A percentile compares a stretch with the other conserved stretches of the same genome.
Conservation (phyloP, 2,888 invertebrate genomes). For the Dasysyrphus albostriatus region DNA sequence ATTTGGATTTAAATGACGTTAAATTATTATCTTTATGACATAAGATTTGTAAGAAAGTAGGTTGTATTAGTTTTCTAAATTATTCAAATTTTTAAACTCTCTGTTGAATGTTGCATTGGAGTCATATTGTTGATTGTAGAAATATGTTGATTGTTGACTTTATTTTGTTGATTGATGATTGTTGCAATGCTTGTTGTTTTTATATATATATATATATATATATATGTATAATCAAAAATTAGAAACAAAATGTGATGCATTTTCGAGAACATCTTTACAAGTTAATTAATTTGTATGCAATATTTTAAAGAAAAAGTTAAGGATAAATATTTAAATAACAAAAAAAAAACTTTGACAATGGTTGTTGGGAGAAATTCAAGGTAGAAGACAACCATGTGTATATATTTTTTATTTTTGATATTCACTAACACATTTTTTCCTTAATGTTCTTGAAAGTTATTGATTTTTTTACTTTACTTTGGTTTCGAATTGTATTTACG, state of each 20-base stretch:
- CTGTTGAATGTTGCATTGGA: slow-evolving; percentile 6
- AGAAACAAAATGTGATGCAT: slow-evolving; percentile 23
- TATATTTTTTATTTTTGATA: slow-evolving; percentile 4
- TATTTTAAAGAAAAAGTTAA: background rate
- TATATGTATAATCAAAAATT: background rate
- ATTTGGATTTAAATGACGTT: background rate
- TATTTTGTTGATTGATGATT: slow-evolving; percentile 55
- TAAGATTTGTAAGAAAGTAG: background rate
- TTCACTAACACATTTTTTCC: slow-evolving; percentile 5
- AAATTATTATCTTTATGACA: background rate
- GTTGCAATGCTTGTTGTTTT: slow-evolving; percentile 30
- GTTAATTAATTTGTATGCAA: slow-evolving; percentile 8
- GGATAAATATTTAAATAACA: slow-evolving; percentile 4
- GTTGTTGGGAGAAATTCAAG: background rate
- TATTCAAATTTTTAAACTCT: slow-evolving; percentile 2
- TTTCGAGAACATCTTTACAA: background rate
- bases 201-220: background rate
- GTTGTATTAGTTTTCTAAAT: background rate
- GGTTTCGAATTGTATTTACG: slow-evolving; percentile 44
- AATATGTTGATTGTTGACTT: slow-evolving; percentile 7
- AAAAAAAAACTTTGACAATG: slow-evolving; percentile 12
- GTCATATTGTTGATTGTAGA: slow-evolving; percentile 16
- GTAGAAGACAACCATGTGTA: background rate
- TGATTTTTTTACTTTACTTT: slow-evolving; percentile 36
- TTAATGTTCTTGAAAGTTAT: slow-evolving; percentile 17